Evolutionary conservation across 1,140 invertebrate genomes (phyloP).

Genomic region (Ips nitidus): DNA sequence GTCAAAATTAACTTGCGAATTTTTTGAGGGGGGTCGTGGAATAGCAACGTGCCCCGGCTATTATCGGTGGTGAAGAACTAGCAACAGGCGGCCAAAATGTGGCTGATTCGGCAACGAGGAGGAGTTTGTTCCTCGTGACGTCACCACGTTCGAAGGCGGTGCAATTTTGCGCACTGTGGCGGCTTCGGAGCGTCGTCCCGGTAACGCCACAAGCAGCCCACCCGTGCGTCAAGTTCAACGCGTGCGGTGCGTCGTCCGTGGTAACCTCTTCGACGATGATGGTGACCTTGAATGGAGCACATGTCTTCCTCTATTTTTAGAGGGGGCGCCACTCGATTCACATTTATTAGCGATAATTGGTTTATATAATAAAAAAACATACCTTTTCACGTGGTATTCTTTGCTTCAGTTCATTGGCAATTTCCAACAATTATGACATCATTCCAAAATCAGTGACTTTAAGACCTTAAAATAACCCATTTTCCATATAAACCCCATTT

Average conservation of each 20-base stretch:
- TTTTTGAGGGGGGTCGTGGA: background rate
- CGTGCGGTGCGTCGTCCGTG: constrained; percentile 46
- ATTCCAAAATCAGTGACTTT: too few relatives aligned
- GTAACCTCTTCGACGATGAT: constrained; percentile 40
- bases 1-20: background rate
- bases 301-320: constrained; percentile 16
- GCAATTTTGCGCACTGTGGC: constrained; percentile 46
- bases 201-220: constrained; percentile 46
- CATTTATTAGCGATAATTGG: too few relatives aligned
- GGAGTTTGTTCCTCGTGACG: constrained; percentile 46
- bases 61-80: constrained; percentile 46
- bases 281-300: constrained; percentile 42
- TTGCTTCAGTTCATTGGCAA: too few relatives aligned
- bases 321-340: too few relatives aligned
- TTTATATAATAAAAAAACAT: too few relatives aligned
- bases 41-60: constrained; percentile 29
- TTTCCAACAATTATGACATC: too few relatives aligned
- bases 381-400: too few relatives aligned
- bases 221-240: constrained; percentile 40
- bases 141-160: constrained; percentile 47
- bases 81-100: constrained; percentile 51
- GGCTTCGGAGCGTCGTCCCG: constrained; percentile 41
- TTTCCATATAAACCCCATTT: too few relatives aligned
- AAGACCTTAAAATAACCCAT: too few relatives aligned
- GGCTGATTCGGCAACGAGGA: constrained; percentile 43